Conservation (phyloP, 2,888 invertebrate genomes). For the Eledone cirrhosa region DNA sequence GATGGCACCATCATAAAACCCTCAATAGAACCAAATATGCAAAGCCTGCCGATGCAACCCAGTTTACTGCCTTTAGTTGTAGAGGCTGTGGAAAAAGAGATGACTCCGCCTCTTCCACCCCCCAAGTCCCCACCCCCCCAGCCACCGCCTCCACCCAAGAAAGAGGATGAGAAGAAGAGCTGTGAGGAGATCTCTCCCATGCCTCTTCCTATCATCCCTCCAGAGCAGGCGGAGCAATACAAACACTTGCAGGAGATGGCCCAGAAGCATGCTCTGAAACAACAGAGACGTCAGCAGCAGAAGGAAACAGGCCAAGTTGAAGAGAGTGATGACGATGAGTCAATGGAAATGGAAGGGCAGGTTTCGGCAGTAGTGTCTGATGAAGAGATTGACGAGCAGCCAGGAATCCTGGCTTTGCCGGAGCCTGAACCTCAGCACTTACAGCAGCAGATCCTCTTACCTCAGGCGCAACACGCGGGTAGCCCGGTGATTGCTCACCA, state of each 20-base stretch:
- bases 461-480: constrained; percentile 43
- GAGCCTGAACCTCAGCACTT: constrained; percentile 34
- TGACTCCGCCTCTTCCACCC: constrained; percentile 53
- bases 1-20: constrained; percentile 18
- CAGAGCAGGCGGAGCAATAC: constrained; percentile 63
- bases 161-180: constrained; percentile 47
- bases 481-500: constrained; percentile 42
- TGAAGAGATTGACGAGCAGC: constrained; percentile 31
- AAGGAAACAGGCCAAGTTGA: constrained; percentile 53
- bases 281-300: constrained; percentile 74
- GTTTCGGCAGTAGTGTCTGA: constrained; percentile 29
- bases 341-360: constrained; percentile 29
- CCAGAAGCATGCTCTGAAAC: constrained; percentile 81
- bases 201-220: constrained; percentile 55
- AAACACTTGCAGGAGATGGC: constrained; percentile 73
- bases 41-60: neutral
- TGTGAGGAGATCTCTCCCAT: constrained; percentile 44
- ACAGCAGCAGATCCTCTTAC: constrained; percentile 43
- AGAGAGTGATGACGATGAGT: constrained; percentile 44
- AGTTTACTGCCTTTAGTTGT: constrained; percentile 27
- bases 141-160: constrained; percentile 56
- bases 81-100: constrained; percentile 38
- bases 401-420: constrained; percentile 39
- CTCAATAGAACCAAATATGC: neutral
- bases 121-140: constrained; percentile 55